Percentiles rank a stretch among this genome's conserved stretches.
These are phyloP conservation scores for Drosophila paulistorum DNA, from an alignment of 1,140 invertebrate species.

Conservation along the genomic window DNA sequence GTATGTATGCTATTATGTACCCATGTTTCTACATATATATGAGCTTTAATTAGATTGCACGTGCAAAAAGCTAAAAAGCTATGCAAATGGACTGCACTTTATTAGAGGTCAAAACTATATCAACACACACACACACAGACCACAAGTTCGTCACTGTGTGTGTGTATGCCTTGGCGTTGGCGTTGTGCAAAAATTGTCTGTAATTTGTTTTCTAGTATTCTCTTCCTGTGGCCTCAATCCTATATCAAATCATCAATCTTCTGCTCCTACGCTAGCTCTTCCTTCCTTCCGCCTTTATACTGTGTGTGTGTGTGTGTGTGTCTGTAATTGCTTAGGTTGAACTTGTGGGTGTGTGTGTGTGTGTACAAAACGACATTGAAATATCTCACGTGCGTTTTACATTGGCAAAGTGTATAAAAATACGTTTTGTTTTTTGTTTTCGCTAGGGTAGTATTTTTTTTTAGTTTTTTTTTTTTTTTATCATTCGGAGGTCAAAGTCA, in stretches of 20 bases:
- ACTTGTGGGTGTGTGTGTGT: slow-evolving; percentile 15
- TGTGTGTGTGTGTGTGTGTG: slow-evolving; percentile 10
- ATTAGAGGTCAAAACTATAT: slow-evolving; percentile 65
- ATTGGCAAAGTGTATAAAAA: slow-evolving; percentile 44
- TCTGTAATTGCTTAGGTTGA: slow-evolving; percentile 26
- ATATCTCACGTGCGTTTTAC: slow-evolving; percentile 68
- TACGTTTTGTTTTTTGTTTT: slow-evolving; percentile 24
- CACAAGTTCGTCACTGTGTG: too few species aligned
- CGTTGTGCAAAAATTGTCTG: slow-evolving; percentile 49
- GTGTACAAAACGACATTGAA: slow-evolving; percentile 46
- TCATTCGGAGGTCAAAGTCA: slow-evolving; percentile 45
- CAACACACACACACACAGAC: slow-evolving; percentile 1
- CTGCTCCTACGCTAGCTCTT: slow-evolving; percentile 35
- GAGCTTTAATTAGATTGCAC: slow-evolving; percentile 72
- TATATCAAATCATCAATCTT: slow-evolving; percentile 31
- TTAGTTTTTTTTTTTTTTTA: slow-evolving; percentile 17
- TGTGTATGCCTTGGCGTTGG: background rate
- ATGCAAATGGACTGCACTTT: slow-evolving; percentile 50
- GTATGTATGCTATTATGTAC: slow-evolving; percentile 14
- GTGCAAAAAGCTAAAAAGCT: slow-evolving; percentile 53
- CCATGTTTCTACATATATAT: background rate
- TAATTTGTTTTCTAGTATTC: slow-evolving; percentile 67
- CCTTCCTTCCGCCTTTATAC: slow-evolving; percentile 39
- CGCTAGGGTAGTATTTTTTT: slow-evolving; percentile 14
- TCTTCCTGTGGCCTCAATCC: slow-evolving; percentile 61